Evolutionary conservation across 2,113 vertebrate species (phyloP).

Genomic region (Arvicanthis niloticus): DNA sequence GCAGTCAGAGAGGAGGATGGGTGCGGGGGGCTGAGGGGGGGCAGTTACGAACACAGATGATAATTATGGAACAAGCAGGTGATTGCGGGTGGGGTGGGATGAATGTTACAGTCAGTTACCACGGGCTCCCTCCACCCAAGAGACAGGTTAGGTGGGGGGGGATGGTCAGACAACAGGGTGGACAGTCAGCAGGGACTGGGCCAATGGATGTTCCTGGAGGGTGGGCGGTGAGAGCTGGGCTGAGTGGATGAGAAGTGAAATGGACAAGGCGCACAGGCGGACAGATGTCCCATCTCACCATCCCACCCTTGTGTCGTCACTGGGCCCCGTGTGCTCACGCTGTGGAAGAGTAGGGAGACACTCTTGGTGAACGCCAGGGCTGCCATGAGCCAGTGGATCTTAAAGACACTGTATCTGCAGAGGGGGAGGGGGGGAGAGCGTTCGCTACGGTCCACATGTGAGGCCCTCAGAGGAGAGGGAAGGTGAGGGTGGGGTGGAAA

Average conservation of each 20-base stretch:
- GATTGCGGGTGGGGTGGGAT: background rate
- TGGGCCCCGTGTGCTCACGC: conserved; percentile 84
- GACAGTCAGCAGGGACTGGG: background rate
- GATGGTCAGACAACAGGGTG: background rate
- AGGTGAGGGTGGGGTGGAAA: background rate
- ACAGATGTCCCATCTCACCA: background rate
- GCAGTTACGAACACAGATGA: background rate
- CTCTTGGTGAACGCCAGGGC: conserved; percentile 92
- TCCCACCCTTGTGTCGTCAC: background rate
- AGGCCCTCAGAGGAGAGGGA: too few species aligned
- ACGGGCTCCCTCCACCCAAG: background rate
- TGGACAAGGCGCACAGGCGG: background rate
- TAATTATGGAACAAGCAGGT: background rate
- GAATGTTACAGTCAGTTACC: fast-evolving
- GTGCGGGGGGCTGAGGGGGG: too few species aligned
- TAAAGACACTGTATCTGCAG: conserved; percentile 92
- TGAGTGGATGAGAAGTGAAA: background rate
- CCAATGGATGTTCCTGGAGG: background rate
- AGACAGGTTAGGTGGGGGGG: background rate
- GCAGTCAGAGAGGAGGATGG: background rate
- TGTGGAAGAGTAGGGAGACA: conserved; percentile 91
- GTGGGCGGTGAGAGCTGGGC: background rate
- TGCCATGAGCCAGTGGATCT: conserved; percentile 95
- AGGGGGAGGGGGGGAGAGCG: background rate
- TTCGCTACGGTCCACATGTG: fast-evolving